Evolutionary conservation across 2,888 invertebrate species (phyloP).

Genomic region (Chromoteleia sp.): DNA sequence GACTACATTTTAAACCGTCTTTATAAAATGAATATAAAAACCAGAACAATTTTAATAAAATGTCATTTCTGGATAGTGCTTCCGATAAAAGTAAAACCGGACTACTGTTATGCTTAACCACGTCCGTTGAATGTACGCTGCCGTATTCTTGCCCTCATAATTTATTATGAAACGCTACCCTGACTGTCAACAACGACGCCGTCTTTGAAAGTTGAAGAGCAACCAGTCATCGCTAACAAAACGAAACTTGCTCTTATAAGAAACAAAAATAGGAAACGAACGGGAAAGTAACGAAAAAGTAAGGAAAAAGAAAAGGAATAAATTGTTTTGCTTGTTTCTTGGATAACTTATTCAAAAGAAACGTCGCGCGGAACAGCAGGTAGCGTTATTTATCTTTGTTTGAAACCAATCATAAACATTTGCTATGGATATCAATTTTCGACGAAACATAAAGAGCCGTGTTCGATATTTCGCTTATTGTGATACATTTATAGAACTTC

Average conservation of each 20-base stretch:
- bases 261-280: constrained; percentile 11
- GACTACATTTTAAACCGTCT: no score
- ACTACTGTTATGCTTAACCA: constrained; percentile 46
- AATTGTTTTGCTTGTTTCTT: neutral
- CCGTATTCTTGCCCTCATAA: constrained; percentile 64
- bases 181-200: constrained; percentile 59
- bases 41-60: neutral
- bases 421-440: no score
- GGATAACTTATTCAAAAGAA: neutral
- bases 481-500: no score
- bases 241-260: constrained; percentile 38
- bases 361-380: no score
- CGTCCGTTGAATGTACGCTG: constrained; percentile 51
- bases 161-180: constrained; percentile 70
- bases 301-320: neutral
- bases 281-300: neutral
- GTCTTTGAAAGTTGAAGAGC: constrained; percentile 64
- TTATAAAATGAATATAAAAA: constrained; percentile 5
- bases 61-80: neutral
- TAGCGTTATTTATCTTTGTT: no score
- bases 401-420: no score
- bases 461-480: no score
- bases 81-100: constrained; percentile 58
- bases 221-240: constrained; percentile 51
- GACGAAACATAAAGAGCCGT: no score